Base-by-base conservation (phyloP, 64 coral and sea anemone genomes). In the Acropora yongei region DNA sequence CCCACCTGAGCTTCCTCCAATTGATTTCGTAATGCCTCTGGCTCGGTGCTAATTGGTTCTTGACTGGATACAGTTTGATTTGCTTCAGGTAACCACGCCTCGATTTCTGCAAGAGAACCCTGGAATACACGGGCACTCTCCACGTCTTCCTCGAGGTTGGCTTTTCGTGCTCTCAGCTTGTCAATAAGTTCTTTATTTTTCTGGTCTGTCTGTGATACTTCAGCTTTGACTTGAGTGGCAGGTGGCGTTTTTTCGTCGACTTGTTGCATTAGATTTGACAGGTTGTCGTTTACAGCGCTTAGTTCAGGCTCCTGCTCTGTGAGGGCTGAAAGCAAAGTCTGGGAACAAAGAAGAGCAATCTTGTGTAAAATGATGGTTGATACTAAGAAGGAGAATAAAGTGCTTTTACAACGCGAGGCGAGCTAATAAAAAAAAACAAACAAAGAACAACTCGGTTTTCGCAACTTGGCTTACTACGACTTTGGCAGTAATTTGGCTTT, bases 41-140 rank as follows among this genome's bases (percentile, higher is more conserved):
- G 94, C 47, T 99, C 90, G 0, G 97, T 99, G 79, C 97, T 96
- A 92, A 99, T 99, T 92, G 97, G 97, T 14, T 96, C 68, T 67
- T 95, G 89, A 57, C 86, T 72, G 61, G 97, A 89, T 75, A 95
- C 68, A 66, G 79, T 89, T 65, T 99, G 88, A 57, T 82, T 90
- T 71, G 88, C 88, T 41, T 71, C 91, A 17, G 97, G 97, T 80
- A 99, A 79, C 97, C 97, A 99, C 17, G 89, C 81, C 61, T 93
- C 88, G 8, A 99, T 79, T 68, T 99, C 94, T 14, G 91, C 78
- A n/a, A 94, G 84, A 5, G 84, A 86, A 39, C 84, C 67, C n/a
- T 96, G 89, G 84, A 99, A 99, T 41, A 94, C 91, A 41, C 91
- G 90, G 2, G 94, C 94, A 53, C 91, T 87, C 53, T 80, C 65